Conservation (phyloP, 2,113 vertebrate genomes). For the Oenanthe oenanthe region DNA sequence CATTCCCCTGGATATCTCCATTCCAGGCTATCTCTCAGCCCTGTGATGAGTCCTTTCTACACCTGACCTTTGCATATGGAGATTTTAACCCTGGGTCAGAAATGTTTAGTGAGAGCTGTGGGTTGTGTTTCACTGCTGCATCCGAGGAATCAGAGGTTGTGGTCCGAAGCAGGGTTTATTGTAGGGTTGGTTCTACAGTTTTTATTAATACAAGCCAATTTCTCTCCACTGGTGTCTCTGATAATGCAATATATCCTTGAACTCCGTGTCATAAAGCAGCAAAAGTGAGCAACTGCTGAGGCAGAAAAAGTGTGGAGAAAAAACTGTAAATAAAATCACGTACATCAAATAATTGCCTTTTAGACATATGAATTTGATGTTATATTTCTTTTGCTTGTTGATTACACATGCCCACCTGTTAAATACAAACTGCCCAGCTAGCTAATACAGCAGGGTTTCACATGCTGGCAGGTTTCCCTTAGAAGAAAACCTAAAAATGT, state of each 20-base stretch:
- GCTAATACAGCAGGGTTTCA: neutral
- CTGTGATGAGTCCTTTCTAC: neutral
- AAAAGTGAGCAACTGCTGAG: conserved; percentile 34
- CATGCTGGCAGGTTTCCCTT: neutral
- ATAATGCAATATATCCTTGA: conserved; percentile 34
- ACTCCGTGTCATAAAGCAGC: conserved; percentile 28
- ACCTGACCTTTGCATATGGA: neutral
- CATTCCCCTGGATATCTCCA: neutral
- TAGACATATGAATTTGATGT: neutral
- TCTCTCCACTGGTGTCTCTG: conserved; percentile 18
- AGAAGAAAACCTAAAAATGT: neutral
- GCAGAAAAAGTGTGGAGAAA: conserved; percentile 32
- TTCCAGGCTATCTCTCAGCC: neutral
- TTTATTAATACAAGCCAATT: conserved; percentile 33
- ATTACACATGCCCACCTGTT: neutral
- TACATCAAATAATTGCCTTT: conserved; percentile 7
- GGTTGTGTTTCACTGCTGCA: neutral
- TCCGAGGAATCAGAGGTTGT: neutral
- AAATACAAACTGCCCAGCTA: neutral
- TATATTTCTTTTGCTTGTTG: neutral
- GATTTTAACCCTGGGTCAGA: conserved; percentile 3
- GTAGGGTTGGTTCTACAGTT: conserved; percentile 31
- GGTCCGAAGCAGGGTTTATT: conserved; percentile 14
- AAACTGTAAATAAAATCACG: conserved; percentile 18
- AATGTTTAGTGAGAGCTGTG: neutral